Conservation (phyloP, 2,797 vertebrate species). For the Lacerta bilineata region DNA sequence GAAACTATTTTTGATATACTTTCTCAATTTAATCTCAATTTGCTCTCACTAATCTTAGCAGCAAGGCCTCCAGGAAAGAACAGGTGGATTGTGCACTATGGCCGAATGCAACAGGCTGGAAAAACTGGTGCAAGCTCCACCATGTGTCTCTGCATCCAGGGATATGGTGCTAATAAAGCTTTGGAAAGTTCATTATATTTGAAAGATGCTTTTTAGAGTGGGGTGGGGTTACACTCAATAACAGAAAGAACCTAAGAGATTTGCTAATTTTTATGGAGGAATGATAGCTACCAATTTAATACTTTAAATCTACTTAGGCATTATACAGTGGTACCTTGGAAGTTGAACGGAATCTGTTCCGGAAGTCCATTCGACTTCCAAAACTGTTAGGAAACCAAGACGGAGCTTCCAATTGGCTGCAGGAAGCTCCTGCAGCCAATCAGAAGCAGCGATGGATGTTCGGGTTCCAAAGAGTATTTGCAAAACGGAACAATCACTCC, state of each 20-base stretch:
- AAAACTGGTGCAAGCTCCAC: not conserved
- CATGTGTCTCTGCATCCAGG: not conserved
- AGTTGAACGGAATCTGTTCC: too few species aligned
- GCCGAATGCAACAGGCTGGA: not conserved
- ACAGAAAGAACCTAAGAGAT: not conserved
- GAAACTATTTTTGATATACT: not conserved
- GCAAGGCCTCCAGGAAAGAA: not conserved
- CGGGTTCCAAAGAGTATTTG: too few species aligned
- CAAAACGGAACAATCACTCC: too few species aligned
- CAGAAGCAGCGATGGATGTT: too few species aligned
- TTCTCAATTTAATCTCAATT: not conserved
- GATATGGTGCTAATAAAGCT: not conserved
- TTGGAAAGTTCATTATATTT: not conserved
- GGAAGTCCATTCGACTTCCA: too few species aligned
- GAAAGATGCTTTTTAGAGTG: not conserved
- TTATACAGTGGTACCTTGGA: not conserved
- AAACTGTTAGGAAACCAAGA: too few species aligned
- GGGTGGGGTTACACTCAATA: not conserved
- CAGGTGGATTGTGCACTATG: not conserved
- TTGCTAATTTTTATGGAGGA: not conserved
- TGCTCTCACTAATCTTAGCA: not conserved
- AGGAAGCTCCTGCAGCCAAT: too few species aligned
- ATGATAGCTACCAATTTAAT: not conserved
- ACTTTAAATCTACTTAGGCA: not conserved
- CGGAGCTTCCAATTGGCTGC: too few species aligned